phyloP scores from a whole-genome alignment of 1,140 invertebrate genomes.

The Drosophila ambigua region DNA sequence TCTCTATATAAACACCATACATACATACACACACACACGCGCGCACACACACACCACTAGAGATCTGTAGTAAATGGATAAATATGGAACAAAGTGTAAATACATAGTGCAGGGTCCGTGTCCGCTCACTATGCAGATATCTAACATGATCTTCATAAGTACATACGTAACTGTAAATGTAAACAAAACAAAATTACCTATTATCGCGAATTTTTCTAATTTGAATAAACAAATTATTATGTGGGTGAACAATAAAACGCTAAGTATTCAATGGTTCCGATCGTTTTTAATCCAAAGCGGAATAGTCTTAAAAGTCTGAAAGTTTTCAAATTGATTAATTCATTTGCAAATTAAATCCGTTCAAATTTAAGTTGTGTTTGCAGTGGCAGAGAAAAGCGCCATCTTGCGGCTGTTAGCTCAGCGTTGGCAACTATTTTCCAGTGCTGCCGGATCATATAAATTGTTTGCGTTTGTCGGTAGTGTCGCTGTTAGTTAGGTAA shows the following conservation, averaged over 20 bases:
- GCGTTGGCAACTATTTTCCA: no score
- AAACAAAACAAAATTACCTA: constrained; percentile 57
- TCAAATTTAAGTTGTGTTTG: no score
- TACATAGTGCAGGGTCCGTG: constrained; percentile 47
- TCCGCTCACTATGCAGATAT: constrained; percentile 64
- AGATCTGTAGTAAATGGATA: constrained; percentile 47
- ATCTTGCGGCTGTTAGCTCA: no score
- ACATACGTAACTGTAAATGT: constrained; percentile 65
- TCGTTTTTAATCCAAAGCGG: no score
- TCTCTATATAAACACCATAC: constrained; percentile 28
- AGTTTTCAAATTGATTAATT: no score
- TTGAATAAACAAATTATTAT: constrained; percentile 82
- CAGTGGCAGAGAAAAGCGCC: no score
- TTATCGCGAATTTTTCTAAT: constrained; percentile 76
- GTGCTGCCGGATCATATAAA: no score
- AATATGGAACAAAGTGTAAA: constrained; percentile 56
- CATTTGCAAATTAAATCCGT: no score
- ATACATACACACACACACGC: constrained; percentile 25
- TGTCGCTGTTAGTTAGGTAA: no score
- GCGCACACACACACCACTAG: neutral
- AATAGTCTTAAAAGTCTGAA: no score
- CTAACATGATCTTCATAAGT: constrained; percentile 74
- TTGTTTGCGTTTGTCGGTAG: no score
- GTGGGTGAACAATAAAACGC: constrained; percentile 76
- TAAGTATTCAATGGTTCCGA: constrained; percentile 3